Percentiles rank a stretch among this genome's conserved stretches.
phyloP scores from a whole-genome alignment of 2,888 invertebrate species.

The Orgyia antiqua region DNA sequence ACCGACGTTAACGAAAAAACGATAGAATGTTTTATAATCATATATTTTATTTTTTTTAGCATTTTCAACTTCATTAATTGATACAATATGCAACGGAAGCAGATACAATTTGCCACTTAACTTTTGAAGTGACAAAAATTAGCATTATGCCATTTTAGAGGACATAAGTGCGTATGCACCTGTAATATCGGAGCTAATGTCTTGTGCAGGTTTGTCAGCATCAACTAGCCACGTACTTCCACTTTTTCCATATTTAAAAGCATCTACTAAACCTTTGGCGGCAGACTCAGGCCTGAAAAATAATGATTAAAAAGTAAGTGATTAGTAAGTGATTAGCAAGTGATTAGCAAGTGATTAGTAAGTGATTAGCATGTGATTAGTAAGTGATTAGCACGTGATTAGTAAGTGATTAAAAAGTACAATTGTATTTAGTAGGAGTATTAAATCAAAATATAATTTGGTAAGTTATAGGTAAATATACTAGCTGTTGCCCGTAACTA shows the following conservation, averaged over 20 bases:
- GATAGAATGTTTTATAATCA: too few relatives aligned
- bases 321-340: not conserved
- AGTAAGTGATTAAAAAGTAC: too few relatives aligned
- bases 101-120: too few relatives aligned
- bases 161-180: not conserved
- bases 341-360: not conserved
- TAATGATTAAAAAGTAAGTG: not conserved
- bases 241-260: conserved; percentile 24
- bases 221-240: conserved; percentile 30
- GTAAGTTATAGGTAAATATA: too few relatives aligned
- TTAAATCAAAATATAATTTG: too few relatives aligned
- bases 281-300: conserved; percentile 26
- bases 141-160: not conserved
- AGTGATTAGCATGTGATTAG: not conserved
- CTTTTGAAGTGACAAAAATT: not conserved
- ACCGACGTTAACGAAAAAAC: too few relatives aligned
- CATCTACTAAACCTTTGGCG: conserved; percentile 25
- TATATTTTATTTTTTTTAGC: too few relatives aligned
- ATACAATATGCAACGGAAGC: too few relatives aligned
- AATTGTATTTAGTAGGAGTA: too few relatives aligned
- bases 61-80: too few relatives aligned
- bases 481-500: too few relatives aligned
- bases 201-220: conserved; percentile 22
- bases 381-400: not conserved
- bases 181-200: conserved; percentile 13